Percentiles rank a stretch among this genome's conserved stretches.
Conservation (phyloP, 2,888 invertebrate genomes). For the Spilosoma lubricipeda region DNA sequence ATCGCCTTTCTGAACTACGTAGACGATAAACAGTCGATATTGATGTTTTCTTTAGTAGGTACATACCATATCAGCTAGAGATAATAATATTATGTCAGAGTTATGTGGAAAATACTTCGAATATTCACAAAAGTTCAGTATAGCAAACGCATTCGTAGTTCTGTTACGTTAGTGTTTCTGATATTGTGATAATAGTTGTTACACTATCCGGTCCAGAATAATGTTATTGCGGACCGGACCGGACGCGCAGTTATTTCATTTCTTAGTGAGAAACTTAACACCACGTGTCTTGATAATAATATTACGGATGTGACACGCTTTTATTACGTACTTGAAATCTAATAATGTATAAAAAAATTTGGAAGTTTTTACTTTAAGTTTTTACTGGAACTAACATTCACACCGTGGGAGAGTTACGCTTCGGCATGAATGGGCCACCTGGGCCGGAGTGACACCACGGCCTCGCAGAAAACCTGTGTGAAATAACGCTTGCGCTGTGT, state of each 20-base stretch:
- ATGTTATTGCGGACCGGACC: background rate
- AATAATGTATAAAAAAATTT: no score
- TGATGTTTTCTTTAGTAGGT: conserved; percentile 13
- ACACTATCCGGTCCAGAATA: background rate
- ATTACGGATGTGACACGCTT: background rate
- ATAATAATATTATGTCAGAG: conserved; percentile 11
- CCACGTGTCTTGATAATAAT: background rate
- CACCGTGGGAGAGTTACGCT: no score
- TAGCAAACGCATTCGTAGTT: background rate
- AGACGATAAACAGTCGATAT: conserved; percentile 16
- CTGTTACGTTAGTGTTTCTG: background rate
- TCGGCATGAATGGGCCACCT: no score
- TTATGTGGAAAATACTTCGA: background rate
- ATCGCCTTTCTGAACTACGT: conserved; percentile 10
- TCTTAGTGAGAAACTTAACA: background rate
- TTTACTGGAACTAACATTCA: no score
- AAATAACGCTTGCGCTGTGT: no score
- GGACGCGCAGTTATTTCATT: background rate
- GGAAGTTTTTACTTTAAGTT: no score
- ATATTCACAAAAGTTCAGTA: conserved; percentile 3
- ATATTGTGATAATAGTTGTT: background rate
- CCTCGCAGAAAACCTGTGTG: no score
- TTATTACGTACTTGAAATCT: background rate
- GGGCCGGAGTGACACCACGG: no score
- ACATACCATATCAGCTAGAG: conserved; percentile 12